Conservation (phyloP, 2,113 vertebrate genomes). For the Brachypodius melanocephalos region DNA sequence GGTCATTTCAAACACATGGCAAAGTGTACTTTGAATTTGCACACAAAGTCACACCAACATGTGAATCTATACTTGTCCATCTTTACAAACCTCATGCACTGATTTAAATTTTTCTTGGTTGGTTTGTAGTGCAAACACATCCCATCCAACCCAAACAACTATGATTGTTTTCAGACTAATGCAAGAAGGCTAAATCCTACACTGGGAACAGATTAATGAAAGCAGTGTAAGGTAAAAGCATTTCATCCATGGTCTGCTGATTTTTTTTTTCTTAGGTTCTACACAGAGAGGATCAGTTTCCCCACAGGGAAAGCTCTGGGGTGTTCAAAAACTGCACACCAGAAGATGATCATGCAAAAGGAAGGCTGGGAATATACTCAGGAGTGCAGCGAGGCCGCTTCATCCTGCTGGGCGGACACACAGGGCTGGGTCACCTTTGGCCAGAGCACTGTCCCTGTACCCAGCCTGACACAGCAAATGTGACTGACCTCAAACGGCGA, state of each 20-base stretch:
- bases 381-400: not conserved
- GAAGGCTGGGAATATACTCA: no score
- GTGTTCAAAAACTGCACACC: not conserved
- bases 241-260: rapidly evolving
- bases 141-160: not conserved
- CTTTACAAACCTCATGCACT: not conserved
- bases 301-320: not conserved
- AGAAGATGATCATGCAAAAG: not conserved
- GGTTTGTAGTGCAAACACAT: not conserved
- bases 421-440: not conserved
- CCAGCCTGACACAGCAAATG: rapidly evolving
- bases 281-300: not conserved
- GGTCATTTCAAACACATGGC: not conserved
- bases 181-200: not conserved
- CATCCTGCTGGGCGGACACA: rapidly evolving
- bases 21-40: not conserved
- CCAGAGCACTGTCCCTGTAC: not conserved
- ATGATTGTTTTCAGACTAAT: not conserved
- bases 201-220: not conserved
- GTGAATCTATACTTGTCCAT: not conserved
- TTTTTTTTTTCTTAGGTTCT: not conserved
- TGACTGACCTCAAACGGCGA: no score
- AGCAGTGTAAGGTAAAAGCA: not conserved
- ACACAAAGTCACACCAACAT: not conserved
- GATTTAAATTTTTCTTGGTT: not conserved